Evolutionary conservation across 2,888 invertebrate genomes (phyloP), one percentile per base, ranked within the genome.

Genomic region (Dynastes tityus): DNA sequence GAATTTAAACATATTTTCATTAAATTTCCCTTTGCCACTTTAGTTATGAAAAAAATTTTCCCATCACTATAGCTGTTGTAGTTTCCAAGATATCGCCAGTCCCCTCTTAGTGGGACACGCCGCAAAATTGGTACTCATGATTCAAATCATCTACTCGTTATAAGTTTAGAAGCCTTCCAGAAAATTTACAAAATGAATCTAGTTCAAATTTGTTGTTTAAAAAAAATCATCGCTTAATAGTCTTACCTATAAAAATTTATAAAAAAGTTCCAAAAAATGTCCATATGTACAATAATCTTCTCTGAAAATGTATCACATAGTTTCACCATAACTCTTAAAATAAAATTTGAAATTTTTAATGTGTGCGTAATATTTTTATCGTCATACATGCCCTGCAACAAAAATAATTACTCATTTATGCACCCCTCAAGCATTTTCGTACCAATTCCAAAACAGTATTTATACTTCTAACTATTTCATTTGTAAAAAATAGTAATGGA

Each of bases 301-400:
- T 53, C 27, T 80, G 82, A 83, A 81, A 90, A 90, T 29, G 88
- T 87, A 45, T 86, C 88, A 79, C 88, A 89, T 2, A 91, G 83
- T 85, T 89, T 90, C 16, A 89, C 77, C 75, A 90, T 83, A 82
- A 91, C 89, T 84, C 91, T 91, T 0, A 91, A 83, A 1, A 88
- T 88, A 82, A 92, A 91, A 82, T 88, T 89, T 6, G 89, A 86
- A 5, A 91, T 87, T 87, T 91, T 91, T 5, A 91, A 82, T 55
- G 89, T 88, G 79, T 90, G 88, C n/a, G 88, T 27, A 1, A 87
- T 79, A 8, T 87, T 79, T 85, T 90, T 91, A 1, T 87, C 86
- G 76, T 91, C 90, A 81, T 87, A 85, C 58, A 86, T 83, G 27
- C 84, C 84, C 91, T 91, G 86, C 79, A 85, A 74, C 16, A 74